Percentiles rank a stretch among this genome's conserved stretches.
phyloP scores from a whole-genome alignment of 2,888 invertebrate genomes.

The Uropetala carovei region DNA sequence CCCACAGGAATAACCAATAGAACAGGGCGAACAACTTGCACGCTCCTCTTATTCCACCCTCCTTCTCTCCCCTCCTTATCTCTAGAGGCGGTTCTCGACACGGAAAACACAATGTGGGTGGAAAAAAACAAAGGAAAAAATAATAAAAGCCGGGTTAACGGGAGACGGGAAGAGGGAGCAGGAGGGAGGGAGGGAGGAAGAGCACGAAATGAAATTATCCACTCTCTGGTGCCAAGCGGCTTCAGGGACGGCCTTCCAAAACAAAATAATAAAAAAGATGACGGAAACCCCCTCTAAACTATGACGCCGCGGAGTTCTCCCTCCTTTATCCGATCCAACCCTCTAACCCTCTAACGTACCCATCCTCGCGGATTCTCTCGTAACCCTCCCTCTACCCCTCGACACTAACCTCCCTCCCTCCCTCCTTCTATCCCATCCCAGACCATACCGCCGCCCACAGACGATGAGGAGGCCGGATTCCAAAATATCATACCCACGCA shows the following conservation, averaged over 20 bases:
- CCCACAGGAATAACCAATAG: slow-evolving; percentile 42
- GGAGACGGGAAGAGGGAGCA: background rate
- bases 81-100: slow-evolving; percentile 48
- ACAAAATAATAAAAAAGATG: slow-evolving; percentile 63
- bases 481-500: slow-evolving; percentile 56
- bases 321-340: background rate
- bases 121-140: slow-evolving; percentile 19
- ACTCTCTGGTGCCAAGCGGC: slow-evolving; percentile 62
- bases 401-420: background rate
- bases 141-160: slow-evolving; percentile 36
- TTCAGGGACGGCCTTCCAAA: slow-evolving; percentile 63
- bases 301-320: slow-evolving; percentile 59
- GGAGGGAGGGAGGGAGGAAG: background rate
- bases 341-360: background rate
- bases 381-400: no score
- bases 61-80: slow-evolving; percentile 37
- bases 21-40: slow-evolving; percentile 49
- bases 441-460: slow-evolving; percentile 28
- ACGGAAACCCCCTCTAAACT: slow-evolving; percentile 61
- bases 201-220: slow-evolving; percentile 63
- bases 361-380: slow-evolving; percentile 4
- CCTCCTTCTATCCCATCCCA: background rate
- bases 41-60: slow-evolving; percentile 36
- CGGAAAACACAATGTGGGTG: slow-evolving; percentile 61
- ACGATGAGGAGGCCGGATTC: slow-evolving; percentile 44